Conservation (phyloP, 1,140 invertebrate species). For the Marisa cornuarietis region DNA sequence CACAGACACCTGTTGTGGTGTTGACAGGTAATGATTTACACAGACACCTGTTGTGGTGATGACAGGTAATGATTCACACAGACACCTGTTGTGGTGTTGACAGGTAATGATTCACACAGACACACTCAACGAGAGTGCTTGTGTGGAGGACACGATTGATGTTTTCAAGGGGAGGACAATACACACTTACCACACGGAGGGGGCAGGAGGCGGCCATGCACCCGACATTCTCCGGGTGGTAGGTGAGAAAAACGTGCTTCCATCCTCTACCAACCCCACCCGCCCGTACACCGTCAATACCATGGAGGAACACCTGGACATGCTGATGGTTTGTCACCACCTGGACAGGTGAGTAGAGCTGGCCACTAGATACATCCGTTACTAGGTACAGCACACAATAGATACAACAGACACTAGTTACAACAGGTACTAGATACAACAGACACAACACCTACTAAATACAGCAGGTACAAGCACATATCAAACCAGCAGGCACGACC, state of each 20-base stretch:
- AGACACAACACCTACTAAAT: too few species aligned
- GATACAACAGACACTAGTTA: not conserved
- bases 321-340: conserved; percentile 66
- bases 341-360: conserved; percentile 55
- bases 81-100: conserved; percentile 32
- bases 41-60: conserved; percentile 48
- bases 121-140: conserved; percentile 64
- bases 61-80: conserved; percentile 64
- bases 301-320: conserved; percentile 64
- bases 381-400: not conserved
- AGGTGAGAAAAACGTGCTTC: conserved; percentile 56
- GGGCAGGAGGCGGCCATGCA: conserved; percentile 64
- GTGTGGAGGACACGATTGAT: conserved; percentile 62
- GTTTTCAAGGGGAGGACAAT: conserved; percentile 60
- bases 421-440: too few species aligned
- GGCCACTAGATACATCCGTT: not conserved
- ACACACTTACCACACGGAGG: conserved; percentile 65
- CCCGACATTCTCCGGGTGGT: conserved; percentile 61
- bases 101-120: conserved; percentile 66
- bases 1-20: conserved; percentile 54
- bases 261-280: conserved; percentile 65
- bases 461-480: too few species aligned
- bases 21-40: conserved; percentile 63
- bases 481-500: too few species aligned
- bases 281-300: conserved; percentile 63